phyloP scores from a whole-genome alignment of 23 tunicate genomes.

The Halocynthia aurantium region DNA sequence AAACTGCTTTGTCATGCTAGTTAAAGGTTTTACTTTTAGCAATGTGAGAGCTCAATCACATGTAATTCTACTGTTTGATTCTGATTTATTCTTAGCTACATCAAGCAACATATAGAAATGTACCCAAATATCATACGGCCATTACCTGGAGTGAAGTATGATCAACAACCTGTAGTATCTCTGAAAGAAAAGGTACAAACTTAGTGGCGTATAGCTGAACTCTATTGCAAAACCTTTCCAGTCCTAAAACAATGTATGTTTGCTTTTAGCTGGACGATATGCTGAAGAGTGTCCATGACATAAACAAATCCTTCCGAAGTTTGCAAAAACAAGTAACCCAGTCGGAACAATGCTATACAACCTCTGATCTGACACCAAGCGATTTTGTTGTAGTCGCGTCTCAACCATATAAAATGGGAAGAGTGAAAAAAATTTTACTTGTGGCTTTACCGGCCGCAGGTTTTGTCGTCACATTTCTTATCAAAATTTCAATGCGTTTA shows the following conservation, averaged over 20 bases:
- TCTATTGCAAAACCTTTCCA: not conserved
- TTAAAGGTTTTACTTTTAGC: too few relatives aligned
- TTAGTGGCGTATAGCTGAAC: not conserved
- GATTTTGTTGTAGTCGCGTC: too few relatives aligned
- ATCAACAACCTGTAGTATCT: conserved; percentile 3
- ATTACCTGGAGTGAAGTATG: not conserved
- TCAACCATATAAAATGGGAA: too few relatives aligned
- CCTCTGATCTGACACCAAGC: too few relatives aligned
- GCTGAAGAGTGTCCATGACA: not conserved
- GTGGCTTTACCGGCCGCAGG: too few relatives aligned
- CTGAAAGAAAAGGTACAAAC: conserved; percentile 9
- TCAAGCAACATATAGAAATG: conserved; percentile 18
- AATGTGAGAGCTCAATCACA: not conserved
- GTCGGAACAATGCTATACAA: too few relatives aligned
- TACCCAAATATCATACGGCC: conserved; percentile 16
- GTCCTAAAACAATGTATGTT: not conserved
- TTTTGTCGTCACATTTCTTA: too few relatives aligned
- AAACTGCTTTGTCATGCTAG: too few relatives aligned
- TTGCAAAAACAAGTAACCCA: too few relatives aligned
- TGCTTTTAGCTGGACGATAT: conserved; percentile 4
- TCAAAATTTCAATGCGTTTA: too few relatives aligned
- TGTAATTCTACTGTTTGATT: not conserved
- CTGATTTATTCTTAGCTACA: conserved; percentile 5
- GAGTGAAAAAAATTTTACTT: too few relatives aligned
- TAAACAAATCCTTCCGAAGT: not conserved